Evolutionary conservation across 1,140 invertebrate genomes (phyloP), one percentile per base, ranked within the genome.

Genomic region (Ceratina australensis): DNA sequence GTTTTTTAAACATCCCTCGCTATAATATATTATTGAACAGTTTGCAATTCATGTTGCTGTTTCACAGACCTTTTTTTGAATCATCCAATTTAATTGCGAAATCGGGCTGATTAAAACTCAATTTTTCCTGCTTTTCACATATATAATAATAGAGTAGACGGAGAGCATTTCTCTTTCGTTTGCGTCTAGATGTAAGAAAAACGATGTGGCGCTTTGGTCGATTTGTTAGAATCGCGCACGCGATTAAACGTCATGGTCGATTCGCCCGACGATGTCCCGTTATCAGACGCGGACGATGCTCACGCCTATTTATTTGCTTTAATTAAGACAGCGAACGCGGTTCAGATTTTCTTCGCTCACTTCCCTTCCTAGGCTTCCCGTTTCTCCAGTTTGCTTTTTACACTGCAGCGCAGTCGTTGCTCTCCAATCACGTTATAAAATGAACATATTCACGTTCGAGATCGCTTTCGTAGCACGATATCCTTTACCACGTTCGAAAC

Each of bases 351-450:
- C 33, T 69, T 10, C 3, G n/a, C 47, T 59, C 63, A 65, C 59
- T 33, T 20, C n/a, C 8, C 15, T n/a, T 18, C 1, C 28, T 22
- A 28, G 15, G 10, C 54, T 42, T 65, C 50, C 20, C 12, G 52
- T 57, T 67, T 16, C 42, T 33, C 28, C 72, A 28, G 15, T 15
- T 20, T n/a, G 26, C 65, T 76, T 76, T 76, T 76, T 76, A 33
- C 69, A 57, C 56, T 24, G n/a, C 1, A 22, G 66, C 13, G 56
- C 73, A 76, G 59, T 76, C 69, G 73, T 76, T 65, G 69, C 69
- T 76, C 65, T 52, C 66, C 65, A 76, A 76, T 69, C 65, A 56
- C 22, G 56, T 42, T 42, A 42, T n/a, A 42, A 47, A 22, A 13
- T 56, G 42, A 47, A 69, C 56, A 76, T 76, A 76, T 69, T 76